phyloP scores from a whole-genome alignment of 1,140 invertebrate species.

The Nomia melanderi region DNA sequence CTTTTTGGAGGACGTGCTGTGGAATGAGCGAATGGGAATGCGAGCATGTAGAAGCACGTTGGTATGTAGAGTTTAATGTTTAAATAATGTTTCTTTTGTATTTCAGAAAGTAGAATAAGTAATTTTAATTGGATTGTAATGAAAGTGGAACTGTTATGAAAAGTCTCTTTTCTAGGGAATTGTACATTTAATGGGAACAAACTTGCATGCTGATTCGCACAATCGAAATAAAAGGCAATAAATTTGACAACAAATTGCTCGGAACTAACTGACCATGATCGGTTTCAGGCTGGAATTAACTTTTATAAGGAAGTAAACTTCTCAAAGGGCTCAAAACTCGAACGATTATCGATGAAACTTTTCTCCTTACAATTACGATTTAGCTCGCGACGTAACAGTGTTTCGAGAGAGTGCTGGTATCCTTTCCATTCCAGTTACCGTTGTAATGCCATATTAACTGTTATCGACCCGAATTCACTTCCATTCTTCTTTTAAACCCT shows the following conservation, averaged over 20 bases:
- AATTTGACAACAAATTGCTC: neutral
- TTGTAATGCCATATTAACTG: neutral
- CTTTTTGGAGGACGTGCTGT: no score
- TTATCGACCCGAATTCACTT: neutral
- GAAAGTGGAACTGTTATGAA: no score
- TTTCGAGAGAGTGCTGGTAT: neutral
- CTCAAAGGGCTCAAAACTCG: neutral
- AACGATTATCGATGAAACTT: conserved; percentile 6
- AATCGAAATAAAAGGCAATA: neutral
- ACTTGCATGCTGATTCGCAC: neutral
- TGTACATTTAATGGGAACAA: neutral
- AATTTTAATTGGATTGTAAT: no score
- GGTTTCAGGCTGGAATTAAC: neutral
- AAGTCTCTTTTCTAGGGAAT: no score
- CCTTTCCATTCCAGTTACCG: neutral
- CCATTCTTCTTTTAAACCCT: no score
- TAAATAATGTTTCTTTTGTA: no score
- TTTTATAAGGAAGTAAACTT: neutral
- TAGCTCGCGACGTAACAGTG: neutral
- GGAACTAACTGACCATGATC: neutral
- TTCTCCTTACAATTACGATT: neutral
- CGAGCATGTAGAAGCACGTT: no score
- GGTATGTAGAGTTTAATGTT: no score
- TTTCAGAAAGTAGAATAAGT: no score
- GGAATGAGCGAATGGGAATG: no score